Conservation (phyloP, 2,113 vertebrate species). For the Morone chrysops region DNA sequence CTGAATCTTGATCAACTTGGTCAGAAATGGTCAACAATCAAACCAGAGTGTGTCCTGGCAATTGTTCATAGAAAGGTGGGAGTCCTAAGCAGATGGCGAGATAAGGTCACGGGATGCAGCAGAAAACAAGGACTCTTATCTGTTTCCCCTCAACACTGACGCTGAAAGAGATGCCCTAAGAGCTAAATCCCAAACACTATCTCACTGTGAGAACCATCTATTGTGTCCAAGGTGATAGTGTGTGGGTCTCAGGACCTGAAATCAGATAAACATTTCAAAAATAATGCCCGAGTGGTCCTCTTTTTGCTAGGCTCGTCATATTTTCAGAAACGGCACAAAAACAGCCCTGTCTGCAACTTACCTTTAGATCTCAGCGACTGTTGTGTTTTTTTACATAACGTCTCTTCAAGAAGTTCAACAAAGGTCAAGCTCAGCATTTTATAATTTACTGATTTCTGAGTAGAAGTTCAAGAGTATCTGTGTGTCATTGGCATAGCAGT, state of each 20-base stretch:
- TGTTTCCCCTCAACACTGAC: conserved; percentile 36
- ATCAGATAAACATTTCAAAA: conserved; percentile 65
- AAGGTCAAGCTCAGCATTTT: background rate
- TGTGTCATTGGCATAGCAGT: background rate
- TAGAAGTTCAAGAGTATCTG: background rate
- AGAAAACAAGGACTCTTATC: conserved; percentile 60
- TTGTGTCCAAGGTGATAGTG: conserved; percentile 57
- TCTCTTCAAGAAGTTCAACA: background rate
- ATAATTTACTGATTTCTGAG: background rate
- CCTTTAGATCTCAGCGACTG: conserved; percentile 12
- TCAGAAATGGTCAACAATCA: conserved; percentile 11
- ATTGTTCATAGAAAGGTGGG: conserved; percentile 48
- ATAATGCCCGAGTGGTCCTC: conserved; percentile 8
- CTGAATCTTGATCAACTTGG: background rate
- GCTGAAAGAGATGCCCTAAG: conserved; percentile 48
- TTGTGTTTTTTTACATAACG: background rate
- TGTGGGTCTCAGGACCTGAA: conserved; percentile 61
- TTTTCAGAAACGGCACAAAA: conserved; percentile 38
- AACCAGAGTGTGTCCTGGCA: conserved; percentile 3
- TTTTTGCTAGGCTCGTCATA: conserved; percentile 25
- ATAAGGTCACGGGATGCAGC: conserved; percentile 60
- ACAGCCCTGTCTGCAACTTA: conserved; percentile 32
- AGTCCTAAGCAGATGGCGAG: conserved; percentile 37
- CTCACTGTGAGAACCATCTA: conserved; percentile 47
- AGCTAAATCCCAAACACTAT: conserved; percentile 48